Base-by-base conservation (phyloP, 2,888 invertebrate genomes). In the Oscheius onirici region DNA sequence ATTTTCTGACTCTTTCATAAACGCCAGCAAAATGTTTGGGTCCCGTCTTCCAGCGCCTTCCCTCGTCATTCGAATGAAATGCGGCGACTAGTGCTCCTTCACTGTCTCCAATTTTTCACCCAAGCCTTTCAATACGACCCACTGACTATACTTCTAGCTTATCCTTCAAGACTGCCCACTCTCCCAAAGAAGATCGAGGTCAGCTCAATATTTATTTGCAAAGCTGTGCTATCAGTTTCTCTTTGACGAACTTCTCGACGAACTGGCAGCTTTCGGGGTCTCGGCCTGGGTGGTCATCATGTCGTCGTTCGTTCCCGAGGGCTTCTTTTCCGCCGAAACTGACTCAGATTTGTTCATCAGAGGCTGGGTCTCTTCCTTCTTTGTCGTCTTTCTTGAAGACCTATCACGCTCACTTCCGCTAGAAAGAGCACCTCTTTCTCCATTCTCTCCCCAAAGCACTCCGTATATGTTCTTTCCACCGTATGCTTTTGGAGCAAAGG, bases 391-490 rank as follows among this genome's bases (percentile, higher is more conserved):
- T 11, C 10, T 28, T 52, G 52, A 24, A 11, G 3, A 20, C 13
- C 46, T 3, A 6, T 15, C 46, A 6, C 46, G 24, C 26, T 10
- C 26, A 3, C 28, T 52, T 3, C 22, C 52, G 3, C 13, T n/a
- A 2, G 15, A 11, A 24, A 15, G 3, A 6, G 8, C 13, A 55
- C 26, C 11, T 6, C 28, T 55, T 13, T 15, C 28, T 6, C 3
- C 55, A 15, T 28, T 28, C 10, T 11, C 13, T n/a, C 41, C 40
- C 58, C 41, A 10, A 6, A 58, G 41, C 3, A 58, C 58, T n/a
- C 58, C 58, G 22, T 58, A 55, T n/a, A 55, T 55, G n/a, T 55
- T 55, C 54, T 55, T 46, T 46, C 15, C 20, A 17, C 20, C 11
- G 46, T 46, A 17, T 46, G 46, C 20, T 46, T 46, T 46, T 3